A percentile compares a stretch with the other conserved stretches of the same genome.
Evolutionary conservation across 2,113 vertebrate genomes (phyloP).

Genomic region (Emydura subglobosa): DNA sequence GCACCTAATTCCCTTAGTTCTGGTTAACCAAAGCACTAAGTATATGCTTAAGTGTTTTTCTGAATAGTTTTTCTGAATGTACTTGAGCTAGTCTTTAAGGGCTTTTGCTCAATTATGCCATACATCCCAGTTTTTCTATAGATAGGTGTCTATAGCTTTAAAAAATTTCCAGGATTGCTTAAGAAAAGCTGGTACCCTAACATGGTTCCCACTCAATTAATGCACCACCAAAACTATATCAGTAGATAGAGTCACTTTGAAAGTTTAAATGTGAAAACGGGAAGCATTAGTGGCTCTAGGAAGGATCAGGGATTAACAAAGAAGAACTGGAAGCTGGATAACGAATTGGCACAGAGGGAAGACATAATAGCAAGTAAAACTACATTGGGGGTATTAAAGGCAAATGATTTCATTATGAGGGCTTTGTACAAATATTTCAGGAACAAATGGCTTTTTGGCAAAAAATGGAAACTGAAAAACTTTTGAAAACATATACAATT

Average conservation of each 20-base stretch:
- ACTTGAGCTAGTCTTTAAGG: not conserved
- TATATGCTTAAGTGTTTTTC: not conserved
- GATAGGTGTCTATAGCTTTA: not conserved
- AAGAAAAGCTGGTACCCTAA: not conserved
- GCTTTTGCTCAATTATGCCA: not conserved
- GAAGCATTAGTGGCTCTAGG: not conserved
- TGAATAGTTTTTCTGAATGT: not conserved
- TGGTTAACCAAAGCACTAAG: conserved; percentile 1
- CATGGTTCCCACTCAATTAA: not conserved
- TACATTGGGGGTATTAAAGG: not conserved
- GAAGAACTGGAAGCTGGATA: not conserved
- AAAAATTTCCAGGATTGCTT: not conserved
- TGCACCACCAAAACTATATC: not conserved
- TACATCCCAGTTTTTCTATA: not conserved
- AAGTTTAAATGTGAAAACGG: not conserved
- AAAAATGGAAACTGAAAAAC: not conserved
- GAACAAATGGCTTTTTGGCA: not conserved
- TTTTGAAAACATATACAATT: not conserved
- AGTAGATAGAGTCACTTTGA: not conserved
- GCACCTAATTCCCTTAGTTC: not conserved
- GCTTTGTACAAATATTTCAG: not conserved
- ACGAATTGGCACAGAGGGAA: not conserved
- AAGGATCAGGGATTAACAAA: not conserved
- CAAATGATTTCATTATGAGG: not conserved
- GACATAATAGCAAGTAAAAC: not conserved